phyloP scores from a whole-genome alignment of 2,888 invertebrate species.

The Stenichneumon culpator region DNA sequence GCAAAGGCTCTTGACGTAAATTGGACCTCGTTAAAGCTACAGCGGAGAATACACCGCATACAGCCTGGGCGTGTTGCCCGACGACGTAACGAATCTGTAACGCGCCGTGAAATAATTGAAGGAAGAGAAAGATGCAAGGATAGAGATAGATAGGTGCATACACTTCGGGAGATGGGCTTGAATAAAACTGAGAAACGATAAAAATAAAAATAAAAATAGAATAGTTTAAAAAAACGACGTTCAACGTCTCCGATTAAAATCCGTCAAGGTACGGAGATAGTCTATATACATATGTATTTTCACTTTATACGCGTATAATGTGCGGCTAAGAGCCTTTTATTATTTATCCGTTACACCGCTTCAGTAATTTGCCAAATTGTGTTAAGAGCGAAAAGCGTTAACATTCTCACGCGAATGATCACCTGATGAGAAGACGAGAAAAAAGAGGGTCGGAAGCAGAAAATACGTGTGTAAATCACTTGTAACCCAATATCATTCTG shows the following conservation, averaged over 20 bases:
- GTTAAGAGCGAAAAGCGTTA: constrained; percentile 51
- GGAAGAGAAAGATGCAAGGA: constrained; percentile 57
- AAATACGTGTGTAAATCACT: constrained; percentile 31
- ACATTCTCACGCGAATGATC: constrained; percentile 33
- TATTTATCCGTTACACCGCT: constrained; percentile 25
- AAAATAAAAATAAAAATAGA: constrained; percentile 10
- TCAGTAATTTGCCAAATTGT: constrained; percentile 44
- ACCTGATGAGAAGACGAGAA: background rate
- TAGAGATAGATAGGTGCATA: constrained; percentile 25
- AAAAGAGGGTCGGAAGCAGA: background rate
- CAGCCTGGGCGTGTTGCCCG: constrained; percentile 62
- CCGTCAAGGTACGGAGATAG: constrained; percentile 35
- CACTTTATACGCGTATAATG: constrained; percentile 27
- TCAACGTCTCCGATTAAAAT: constrained; percentile 59
- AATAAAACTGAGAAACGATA: constrained; percentile 62
- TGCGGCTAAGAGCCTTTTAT: constrained; percentile 43
- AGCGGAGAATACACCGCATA: constrained; percentile 53
- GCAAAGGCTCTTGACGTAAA: constrained; percentile 59
- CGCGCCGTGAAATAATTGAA: constrained; percentile 66
- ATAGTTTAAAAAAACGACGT: background rate
- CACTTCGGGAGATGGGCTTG: constrained; percentile 47
- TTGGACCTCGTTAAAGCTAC: constrained; percentile 66
- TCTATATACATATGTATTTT: background rate
- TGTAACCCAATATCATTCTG: constrained; percentile 45
- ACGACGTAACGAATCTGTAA: constrained; percentile 67